Evolutionary conservation across 1,140 invertebrate genomes (phyloP).

Genomic region (Cydia strobilella): DNA sequence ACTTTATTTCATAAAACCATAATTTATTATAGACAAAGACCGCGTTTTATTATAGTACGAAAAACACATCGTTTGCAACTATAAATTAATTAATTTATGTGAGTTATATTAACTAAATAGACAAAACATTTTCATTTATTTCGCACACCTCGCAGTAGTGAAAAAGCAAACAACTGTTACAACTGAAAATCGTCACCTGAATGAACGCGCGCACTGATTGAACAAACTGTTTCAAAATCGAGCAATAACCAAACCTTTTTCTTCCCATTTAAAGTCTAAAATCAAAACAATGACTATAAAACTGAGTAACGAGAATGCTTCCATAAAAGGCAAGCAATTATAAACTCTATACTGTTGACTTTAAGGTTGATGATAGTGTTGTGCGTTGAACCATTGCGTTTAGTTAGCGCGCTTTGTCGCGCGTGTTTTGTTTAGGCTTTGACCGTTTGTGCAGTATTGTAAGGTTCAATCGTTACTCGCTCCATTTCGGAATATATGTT

Average conservation of each 20-base stretch:
- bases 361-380: not conserved
- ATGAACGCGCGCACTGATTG: conserved; percentile 7
- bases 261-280: not conserved
- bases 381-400: not conserved
- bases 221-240: not conserved
- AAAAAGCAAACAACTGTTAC: not conserved
- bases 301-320: not conserved
- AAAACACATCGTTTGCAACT: too few species aligned
- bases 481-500: not conserved
- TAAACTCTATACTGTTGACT: not conserved
- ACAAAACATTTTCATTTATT: not conserved
- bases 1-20: too few species aligned
- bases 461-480: conserved; percentile 3
- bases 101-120: too few species aligned
- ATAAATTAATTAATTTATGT: too few species aligned
- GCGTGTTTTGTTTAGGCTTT: conserved; percentile 21
- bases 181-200: conserved; percentile 8
- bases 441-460: conserved; percentile 9
- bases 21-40: too few species aligned
- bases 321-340: not conserved
- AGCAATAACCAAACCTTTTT: not conserved
- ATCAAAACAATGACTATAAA: not conserved
- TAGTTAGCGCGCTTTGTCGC: not conserved
- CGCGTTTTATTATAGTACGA: too few species aligned
- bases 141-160: not conserved